Base-by-base conservation (phyloP, 2,797 vertebrate species). In the Ctenopoma multispine region DNA sequence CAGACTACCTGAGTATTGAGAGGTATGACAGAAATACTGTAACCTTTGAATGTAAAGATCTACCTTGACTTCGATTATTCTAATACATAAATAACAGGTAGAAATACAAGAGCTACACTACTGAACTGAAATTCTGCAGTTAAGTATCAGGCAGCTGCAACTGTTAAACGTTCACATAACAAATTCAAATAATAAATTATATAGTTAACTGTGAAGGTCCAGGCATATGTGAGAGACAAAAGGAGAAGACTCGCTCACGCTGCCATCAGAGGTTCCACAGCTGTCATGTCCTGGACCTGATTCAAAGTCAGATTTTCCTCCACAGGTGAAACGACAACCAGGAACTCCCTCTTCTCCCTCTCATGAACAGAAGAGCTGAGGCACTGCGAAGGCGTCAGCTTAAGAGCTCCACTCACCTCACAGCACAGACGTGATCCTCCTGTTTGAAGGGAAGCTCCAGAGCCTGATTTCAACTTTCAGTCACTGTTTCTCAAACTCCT, bases 331-430 rank as follows among this genome's bases (percentile, higher is more conserved):
- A 12, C 11, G 56, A 57, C 27, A 68, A 40, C 14, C 59, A 2
- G 54, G 47, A 60, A 6, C 20, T 62, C 5, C 13, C 23, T 31
- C 50, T 51, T 56, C 11, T 69, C 10, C 9, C 27, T 57, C 77
- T 77, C 80, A 81, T 77, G 86, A 81, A 75, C 84, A 90, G 69
- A 72, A 75, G 43, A 59, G 63, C 23, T 61, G 92, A 95, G 94
- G 95, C 90, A 92, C 93, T 91, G 85, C 66, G 89, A 91, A 93
- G 94, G 93, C 90, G 87, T 80, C 79, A 4, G 18, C 34, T 46
- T 40, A 24, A 23, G 17, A n/a, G 14, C 29, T 54, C 20, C 3
- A 15, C n/a, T 50, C n/a, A 43, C 18, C 29, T 12, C 43, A 53
- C 23, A 41, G 34, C 40, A 2, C 40, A 20, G 10, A 14, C 41